Conservation (phyloP, 2,113 vertebrate species). For the Notarius lentiginosus region DNA sequence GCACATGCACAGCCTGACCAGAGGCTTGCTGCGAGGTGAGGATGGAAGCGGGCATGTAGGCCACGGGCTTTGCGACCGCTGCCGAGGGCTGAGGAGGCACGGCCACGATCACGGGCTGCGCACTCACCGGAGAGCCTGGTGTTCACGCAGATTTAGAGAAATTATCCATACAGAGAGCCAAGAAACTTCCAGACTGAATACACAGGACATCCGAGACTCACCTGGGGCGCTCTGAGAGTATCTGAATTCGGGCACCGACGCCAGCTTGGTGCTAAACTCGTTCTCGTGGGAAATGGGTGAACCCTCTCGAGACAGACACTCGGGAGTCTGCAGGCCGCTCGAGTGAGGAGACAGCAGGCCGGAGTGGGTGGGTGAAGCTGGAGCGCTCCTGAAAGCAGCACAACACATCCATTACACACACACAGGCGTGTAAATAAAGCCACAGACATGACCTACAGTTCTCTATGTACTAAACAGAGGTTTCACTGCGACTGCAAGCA, state of each 20-base stretch:
- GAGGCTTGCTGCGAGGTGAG: slow-evolving; percentile 78
- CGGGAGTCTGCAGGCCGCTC: slow-evolving; percentile 94
- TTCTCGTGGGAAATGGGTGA: slow-evolving; percentile 92
- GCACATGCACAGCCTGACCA: slow-evolving; percentile 84
- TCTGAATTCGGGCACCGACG: slow-evolving; percentile 92
- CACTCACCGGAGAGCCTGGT: slow-evolving; percentile 89
- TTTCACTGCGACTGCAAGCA: neutral
- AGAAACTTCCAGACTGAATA: neutral
- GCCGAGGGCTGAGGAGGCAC: slow-evolving; percentile 81
- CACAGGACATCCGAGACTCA: slow-evolving; percentile 63
- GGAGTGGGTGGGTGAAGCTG: slow-evolving; percentile 93
- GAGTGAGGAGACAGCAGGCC: slow-evolving; percentile 91
- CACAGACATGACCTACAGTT: neutral
- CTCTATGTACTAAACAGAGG: neutral
- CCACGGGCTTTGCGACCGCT: slow-evolving; percentile 81
- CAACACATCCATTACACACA: neutral
- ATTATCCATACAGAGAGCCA: neutral
- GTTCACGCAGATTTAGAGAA: neutral
- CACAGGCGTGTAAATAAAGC: neutral
- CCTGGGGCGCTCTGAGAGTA: slow-evolving; percentile 97
- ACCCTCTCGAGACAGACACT: slow-evolving; percentile 93
- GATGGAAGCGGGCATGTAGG: slow-evolving; percentile 85
- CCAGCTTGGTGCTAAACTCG: slow-evolving; percentile 88
- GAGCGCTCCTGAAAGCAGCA: slow-evolving; percentile 82
- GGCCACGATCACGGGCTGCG: slow-evolving; percentile 92